phyloP scores from a whole-genome alignment of 2,113 vertebrate species.

The Hemiscyllium ocellatum region DNA sequence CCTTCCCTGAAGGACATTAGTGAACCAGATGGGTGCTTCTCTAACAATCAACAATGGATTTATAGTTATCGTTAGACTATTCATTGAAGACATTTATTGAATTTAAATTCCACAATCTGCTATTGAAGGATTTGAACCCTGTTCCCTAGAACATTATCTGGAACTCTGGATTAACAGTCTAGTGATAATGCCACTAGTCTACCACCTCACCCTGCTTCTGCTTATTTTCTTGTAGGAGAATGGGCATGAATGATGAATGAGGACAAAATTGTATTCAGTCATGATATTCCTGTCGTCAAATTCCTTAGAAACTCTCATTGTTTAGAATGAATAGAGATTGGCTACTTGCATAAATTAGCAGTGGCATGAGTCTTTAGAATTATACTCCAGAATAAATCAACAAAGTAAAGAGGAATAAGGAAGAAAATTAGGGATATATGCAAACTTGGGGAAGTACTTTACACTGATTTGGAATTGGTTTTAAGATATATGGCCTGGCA shows the following conservation, averaged over 20 bases:
- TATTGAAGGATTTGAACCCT: too few species aligned
- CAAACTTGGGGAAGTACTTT: background rate
- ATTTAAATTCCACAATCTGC: too few species aligned
- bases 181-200: too few species aligned
- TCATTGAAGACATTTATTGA: too few species aligned
- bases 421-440: background rate
- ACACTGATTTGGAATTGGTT: background rate
- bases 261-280: background rate
- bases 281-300: background rate
- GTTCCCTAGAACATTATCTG: too few species aligned
- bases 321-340: background rate
- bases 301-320: background rate
- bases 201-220: background rate
- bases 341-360: background rate
- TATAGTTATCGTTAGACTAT: too few species aligned
- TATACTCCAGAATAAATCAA: background rate
- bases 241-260: background rate
- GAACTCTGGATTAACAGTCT: too few species aligned
- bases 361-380: background rate
- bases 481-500: background rate
- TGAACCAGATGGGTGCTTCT: too few species aligned
- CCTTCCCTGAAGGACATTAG: too few species aligned
- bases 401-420: background rate
- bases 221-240: background rate
- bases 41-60: too few species aligned